Conservation (phyloP, 2,888 invertebrate genomes). For the Eurytoma adleriae region DNA sequence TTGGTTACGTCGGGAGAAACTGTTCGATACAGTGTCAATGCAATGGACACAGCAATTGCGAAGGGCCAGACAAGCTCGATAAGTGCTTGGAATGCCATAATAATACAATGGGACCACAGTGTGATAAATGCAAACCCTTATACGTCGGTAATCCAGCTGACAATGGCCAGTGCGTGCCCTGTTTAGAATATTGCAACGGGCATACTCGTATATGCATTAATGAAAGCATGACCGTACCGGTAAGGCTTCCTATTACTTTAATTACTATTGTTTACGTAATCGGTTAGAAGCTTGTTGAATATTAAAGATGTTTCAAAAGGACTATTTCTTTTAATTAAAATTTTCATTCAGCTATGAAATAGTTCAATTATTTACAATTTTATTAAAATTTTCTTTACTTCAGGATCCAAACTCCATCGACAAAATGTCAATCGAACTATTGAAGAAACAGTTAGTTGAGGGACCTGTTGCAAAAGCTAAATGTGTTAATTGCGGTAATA, state of each 20-base stretch:
- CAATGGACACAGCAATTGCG: slow-evolving; percentile 95
- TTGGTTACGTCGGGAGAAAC: slow-evolving; percentile 96
- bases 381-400: slow-evolving; percentile 17
- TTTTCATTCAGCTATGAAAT: neutral
- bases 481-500: slow-evolving; percentile 90
- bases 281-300: too few relatives aligned
- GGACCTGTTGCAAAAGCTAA: slow-evolving; percentile 85
- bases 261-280: neutral
- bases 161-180: slow-evolving; percentile 91
- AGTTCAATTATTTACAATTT: slow-evolving; percentile 3
- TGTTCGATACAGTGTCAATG: slow-evolving; percentile 96
- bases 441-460: slow-evolving; percentile 82
- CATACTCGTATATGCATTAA: slow-evolving; percentile 89
- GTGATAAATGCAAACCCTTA: slow-evolving; percentile 92
- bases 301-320: too few relatives aligned
- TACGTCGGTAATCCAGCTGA: slow-evolving; percentile 93
- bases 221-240: slow-evolving; percentile 76
- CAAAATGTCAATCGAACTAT: slow-evolving; percentile 76
- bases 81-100: slow-evolving; percentile 91
- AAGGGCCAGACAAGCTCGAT: slow-evolving; percentile 89
- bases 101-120: slow-evolving; percentile 95
- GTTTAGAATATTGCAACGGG: slow-evolving; percentile 91
- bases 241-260: slow-evolving; percentile 59
- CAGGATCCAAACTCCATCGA: slow-evolving; percentile 73
- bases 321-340: too few relatives aligned